These are phyloP conservation scores for Lasius platythorax DNA, from an alignment of 2,888 invertebrate genomes.

Conservation along the genomic window DNA sequence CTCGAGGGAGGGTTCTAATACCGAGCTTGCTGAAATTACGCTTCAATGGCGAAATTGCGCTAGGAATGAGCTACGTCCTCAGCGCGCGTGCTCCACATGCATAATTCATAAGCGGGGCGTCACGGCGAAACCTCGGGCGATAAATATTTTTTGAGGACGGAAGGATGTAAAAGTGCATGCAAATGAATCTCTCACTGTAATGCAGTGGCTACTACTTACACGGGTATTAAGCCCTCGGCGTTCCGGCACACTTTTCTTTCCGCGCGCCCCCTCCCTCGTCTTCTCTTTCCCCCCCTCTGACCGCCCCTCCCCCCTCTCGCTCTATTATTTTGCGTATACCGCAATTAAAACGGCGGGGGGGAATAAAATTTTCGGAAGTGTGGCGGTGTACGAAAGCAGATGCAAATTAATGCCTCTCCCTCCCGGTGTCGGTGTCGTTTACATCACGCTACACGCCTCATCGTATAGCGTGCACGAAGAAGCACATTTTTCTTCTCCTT, in stretches of 20 bases:
- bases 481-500: neutral
- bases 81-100: slow-evolving; percentile 75
- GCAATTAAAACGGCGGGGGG: slow-evolving; percentile 25
- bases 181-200: slow-evolving; percentile 80
- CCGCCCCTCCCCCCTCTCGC: neutral
- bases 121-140: slow-evolving; percentile 77
- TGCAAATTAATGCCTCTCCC: slow-evolving; percentile 34
- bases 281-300: slow-evolving; percentile 37
- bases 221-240: slow-evolving; percentile 58
- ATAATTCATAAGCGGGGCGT: slow-evolving; percentile 82
- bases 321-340: slow-evolving; percentile 44
- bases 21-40: slow-evolving; percentile 71
- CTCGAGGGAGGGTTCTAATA: slow-evolving; percentile 68
- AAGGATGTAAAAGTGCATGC: slow-evolving; percentile 77
- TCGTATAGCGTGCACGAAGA: neutral
- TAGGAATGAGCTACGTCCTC: slow-evolving; percentile 75
- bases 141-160: slow-evolving; percentile 78
- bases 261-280: slow-evolving; percentile 34
- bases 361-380: slow-evolving; percentile 49
- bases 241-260: slow-evolving; percentile 63
- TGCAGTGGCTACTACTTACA: slow-evolving; percentile 71
- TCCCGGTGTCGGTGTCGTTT: slow-evolving; percentile 32
- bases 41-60: slow-evolving; percentile 74
- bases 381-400: slow-evolving; percentile 25
- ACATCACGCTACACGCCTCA: slow-evolving; percentile 10